Evolutionary conservation across 2,888 invertebrate species (phyloP).

Genomic region (Ctena decussata): DNA sequence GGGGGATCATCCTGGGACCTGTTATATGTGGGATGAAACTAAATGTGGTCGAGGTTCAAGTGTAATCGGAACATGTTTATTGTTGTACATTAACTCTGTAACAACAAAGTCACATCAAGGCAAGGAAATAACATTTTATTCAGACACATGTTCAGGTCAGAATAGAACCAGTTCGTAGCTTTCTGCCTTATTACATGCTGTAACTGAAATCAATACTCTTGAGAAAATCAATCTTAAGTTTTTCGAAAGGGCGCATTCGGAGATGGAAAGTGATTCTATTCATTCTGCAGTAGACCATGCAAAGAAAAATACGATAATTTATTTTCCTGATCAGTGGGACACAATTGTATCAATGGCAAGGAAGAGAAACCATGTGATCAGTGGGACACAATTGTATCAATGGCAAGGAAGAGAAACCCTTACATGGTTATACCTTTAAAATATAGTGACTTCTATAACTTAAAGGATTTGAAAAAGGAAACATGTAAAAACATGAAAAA

Average conservation of each 20-base stretch:
- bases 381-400: conserved; percentile 34
- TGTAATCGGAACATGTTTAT: conserved; percentile 32
- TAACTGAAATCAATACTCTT: conserved; percentile 19
- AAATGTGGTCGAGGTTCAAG: conserved; percentile 38
- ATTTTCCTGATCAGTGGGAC: conserved; percentile 50
- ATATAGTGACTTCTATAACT: conserved; percentile 1
- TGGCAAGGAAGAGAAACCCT: conserved; percentile 46
- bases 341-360: conserved; percentile 43
- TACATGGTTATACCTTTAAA: conserved; percentile 53
- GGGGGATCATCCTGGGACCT: conserved; percentile 28
- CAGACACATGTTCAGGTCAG: conserved; percentile 53
- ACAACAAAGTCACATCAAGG: not conserved
- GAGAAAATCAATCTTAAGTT: not conserved
- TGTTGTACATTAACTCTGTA: not conserved
- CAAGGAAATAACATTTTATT: conserved; percentile 34
- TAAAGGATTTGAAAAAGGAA: not conserved
- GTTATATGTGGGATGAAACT: conserved; percentile 40
- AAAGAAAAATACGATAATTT: conserved; percentile 40
- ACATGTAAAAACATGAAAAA: conserved; percentile 9
- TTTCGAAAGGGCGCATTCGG: not conserved
- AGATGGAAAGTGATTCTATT: conserved; percentile 58
- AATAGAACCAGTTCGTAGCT: conserved; percentile 52
- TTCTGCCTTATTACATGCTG: conserved; percentile 22
- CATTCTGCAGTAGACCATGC: conserved; percentile 45
- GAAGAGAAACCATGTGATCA: conserved; percentile 29